Conservation (phyloP, 2,797 vertebrate species). For the Merluccius polli region DNA sequence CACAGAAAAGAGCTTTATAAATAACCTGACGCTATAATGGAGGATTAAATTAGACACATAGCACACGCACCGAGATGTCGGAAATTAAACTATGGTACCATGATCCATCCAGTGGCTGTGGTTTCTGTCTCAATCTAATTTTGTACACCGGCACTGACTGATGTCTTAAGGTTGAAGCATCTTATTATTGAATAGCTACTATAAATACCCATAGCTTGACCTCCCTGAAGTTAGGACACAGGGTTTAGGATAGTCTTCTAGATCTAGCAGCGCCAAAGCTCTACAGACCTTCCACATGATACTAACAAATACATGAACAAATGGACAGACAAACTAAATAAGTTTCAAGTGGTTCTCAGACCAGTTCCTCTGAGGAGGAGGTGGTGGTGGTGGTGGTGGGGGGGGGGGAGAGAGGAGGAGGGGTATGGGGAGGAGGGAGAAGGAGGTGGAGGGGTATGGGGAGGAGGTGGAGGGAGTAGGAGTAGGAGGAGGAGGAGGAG, state of each 20-base stretch:
- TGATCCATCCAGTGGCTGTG: not conserved
- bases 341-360: not conserved
- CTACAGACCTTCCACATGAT: not conserved
- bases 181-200: not conserved
- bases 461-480: not conserved
- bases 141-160: not conserved
- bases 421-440: not conserved
- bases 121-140: not conserved
- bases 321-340: not conserved
- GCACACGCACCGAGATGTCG: not conserved
- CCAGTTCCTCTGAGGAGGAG: not conserved
- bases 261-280: not conserved
- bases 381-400: too few species aligned
- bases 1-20: not conserved
- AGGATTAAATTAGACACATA: not conserved
- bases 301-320: not conserved
- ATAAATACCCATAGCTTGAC: not conserved
- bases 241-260: not conserved
- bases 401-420: too few species aligned
- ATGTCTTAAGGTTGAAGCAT: not conserved
- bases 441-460: not conserved
- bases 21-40: not conserved
- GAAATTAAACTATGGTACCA: not conserved
- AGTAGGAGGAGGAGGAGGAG: not conserved
- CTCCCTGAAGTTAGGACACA: not conserved